Evolutionary conservation across 2,797 vertebrate genomes (phyloP).

Genomic region (Adrianichthys oophorus): DNA sequence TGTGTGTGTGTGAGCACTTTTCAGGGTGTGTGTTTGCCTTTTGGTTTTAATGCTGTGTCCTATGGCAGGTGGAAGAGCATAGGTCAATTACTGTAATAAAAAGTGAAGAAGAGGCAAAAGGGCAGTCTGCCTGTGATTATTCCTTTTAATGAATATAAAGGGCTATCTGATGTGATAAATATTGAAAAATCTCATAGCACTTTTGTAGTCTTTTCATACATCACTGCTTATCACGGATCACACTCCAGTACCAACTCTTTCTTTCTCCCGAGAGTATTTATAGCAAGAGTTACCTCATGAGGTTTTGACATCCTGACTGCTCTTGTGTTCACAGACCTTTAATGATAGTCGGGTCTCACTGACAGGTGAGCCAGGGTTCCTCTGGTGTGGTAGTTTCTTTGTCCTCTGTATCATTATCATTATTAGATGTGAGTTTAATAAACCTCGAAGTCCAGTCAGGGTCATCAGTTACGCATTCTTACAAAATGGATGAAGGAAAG

Average conservation of each 20-base stretch:
- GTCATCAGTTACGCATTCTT: conserved; percentile 66
- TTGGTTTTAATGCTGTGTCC: conserved; percentile 43
- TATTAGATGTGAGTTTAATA: conserved; percentile 74
- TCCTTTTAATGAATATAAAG: conserved; percentile 3
- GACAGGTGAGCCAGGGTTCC: conserved; percentile 62
- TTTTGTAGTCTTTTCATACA: neutral
- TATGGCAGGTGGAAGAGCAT: conserved; percentile 48
- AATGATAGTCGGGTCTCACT: conserved; percentile 48
- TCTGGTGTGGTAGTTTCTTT: conserved; percentile 43
- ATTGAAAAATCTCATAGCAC: neutral
- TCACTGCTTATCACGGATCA: conserved; percentile 10
- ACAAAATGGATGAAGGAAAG: conserved; percentile 63
- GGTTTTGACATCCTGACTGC: conserved; percentile 7
- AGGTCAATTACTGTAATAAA: conserved; percentile 77
- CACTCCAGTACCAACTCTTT: neutral
- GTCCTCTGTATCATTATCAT: conserved; percentile 58
- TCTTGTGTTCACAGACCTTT: conserved; percentile 37
- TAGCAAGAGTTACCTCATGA: conserved; percentile 3
- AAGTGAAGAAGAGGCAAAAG: conserved; percentile 37
- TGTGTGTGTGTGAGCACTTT: conserved; percentile 19
- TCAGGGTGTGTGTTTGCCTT: conserved; percentile 52
- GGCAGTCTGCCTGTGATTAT: conserved; percentile 11
- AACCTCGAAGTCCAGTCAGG: conserved; percentile 69
- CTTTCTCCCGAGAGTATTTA: conserved; percentile 6
- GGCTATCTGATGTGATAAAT: conserved; percentile 1